Evolutionary conservation across 2,888 invertebrate species (phyloP).

Genomic region (Penaeus monodon): DNA sequence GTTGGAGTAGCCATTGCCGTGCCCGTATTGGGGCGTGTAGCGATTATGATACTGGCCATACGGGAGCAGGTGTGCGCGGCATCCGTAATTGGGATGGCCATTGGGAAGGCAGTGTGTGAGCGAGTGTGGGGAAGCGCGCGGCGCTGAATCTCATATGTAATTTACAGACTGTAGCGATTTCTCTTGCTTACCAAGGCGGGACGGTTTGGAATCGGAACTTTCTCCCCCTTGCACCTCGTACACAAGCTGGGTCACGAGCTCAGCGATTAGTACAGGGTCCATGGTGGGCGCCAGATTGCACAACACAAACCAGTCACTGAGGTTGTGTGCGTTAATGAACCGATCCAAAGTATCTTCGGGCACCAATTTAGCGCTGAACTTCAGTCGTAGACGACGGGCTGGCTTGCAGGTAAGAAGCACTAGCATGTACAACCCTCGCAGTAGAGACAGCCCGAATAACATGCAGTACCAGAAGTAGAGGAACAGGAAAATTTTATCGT

Average conservation of each 20-base stretch:
- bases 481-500: slow-evolving; percentile 65
- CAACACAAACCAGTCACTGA: slow-evolving; percentile 65
- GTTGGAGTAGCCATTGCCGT: slow-evolving; percentile 52
- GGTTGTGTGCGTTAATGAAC: slow-evolving; percentile 65
- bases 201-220: slow-evolving; percentile 63
- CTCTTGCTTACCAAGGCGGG: slow-evolving; percentile 65
- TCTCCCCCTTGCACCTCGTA: slow-evolving; percentile 65
- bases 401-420: slow-evolving; percentile 65
- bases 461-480: slow-evolving; percentile 65
- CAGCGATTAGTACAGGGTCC: slow-evolving; percentile 65
- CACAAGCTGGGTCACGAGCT: slow-evolving; percentile 65
- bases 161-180: slow-evolving; percentile 65
- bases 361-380: slow-evolving; percentile 64
- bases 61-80: slow-evolving; percentile 53
- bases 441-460: slow-evolving; percentile 64
- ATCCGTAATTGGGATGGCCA: slow-evolving; percentile 60
- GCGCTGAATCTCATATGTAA: slow-evolving; percentile 66
- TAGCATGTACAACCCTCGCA: slow-evolving; percentile 64
- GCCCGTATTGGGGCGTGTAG: slow-evolving; percentile 51
- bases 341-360: slow-evolving; percentile 65
- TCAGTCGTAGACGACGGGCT: slow-evolving; percentile 63
- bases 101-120: slow-evolving; percentile 65
- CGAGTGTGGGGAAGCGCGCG: slow-evolving; percentile 65
- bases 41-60: slow-evolving; percentile 52
- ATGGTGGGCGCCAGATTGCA: slow-evolving; percentile 65